These are phyloP conservation scores for Pristionchus pacificus DNA, from an alignment of 1,140 invertebrate genomes.

Conservation along the genomic window DNA sequence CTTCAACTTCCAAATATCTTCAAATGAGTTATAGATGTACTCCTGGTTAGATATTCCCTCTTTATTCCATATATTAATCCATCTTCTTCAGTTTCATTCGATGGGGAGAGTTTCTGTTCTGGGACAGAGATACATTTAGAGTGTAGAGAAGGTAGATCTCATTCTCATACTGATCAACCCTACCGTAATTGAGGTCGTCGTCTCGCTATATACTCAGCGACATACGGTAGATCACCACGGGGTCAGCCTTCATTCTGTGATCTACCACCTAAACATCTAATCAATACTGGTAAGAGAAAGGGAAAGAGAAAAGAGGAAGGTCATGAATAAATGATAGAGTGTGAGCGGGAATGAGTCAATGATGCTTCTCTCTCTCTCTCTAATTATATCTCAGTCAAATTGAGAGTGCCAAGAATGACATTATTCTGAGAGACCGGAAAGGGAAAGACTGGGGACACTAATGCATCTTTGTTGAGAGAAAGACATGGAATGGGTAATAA, in stretches of 20 bases:
- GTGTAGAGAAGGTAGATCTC: constrained; percentile 19
- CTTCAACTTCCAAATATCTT: constrained; percentile 31
- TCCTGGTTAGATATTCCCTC: neutral
- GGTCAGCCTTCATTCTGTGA: neutral
- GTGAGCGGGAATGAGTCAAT: no score
- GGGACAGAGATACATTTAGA: constrained; percentile 18
- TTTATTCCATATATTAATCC: neutral
- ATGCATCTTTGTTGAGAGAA: no score
- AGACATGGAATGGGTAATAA: no score
- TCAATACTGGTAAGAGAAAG: neutral
- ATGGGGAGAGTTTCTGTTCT: constrained; percentile 27
- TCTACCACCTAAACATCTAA: neutral
- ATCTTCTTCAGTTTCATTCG: constrained; percentile 22
- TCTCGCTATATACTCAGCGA: neutral
- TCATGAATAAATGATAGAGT: no score
- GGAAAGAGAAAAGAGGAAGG: no score
- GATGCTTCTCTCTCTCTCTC: no score
- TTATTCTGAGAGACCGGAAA: no score
- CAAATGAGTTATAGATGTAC: constrained; percentile 32
- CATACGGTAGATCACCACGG: neutral
- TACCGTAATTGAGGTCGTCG: neutral
- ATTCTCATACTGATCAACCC: no score
- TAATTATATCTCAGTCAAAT: no score
- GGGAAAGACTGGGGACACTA: no score
- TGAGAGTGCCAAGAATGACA: no score